Conservation (phyloP, 1,140 invertebrate species). For the Hylaeus volcanicus region DNA sequence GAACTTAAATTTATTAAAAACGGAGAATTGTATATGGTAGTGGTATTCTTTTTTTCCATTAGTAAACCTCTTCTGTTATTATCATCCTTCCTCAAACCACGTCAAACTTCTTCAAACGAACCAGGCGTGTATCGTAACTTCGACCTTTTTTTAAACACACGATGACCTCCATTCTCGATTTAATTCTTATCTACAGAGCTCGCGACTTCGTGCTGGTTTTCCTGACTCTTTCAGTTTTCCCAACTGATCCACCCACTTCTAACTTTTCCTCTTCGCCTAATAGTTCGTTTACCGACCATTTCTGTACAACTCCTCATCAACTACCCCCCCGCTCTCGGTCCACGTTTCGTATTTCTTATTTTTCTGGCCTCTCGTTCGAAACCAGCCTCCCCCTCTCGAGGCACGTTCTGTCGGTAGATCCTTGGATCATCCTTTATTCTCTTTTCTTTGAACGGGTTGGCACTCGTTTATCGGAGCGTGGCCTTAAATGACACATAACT, state of each 20-base stretch:
- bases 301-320: slow-evolving; percentile 40
- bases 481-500: not conserved
- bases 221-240: slow-evolving; percentile 13
- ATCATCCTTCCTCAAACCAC: too few species aligned
- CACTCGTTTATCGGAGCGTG: not conserved
- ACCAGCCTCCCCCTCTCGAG: not conserved
- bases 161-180: not conserved
- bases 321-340: not conserved
- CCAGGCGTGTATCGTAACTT: too few species aligned
- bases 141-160: not conserved
- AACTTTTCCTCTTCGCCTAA: slow-evolving; percentile 44
- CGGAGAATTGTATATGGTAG: too few species aligned
- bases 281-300: slow-evolving; percentile 49
- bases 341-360: slow-evolving; percentile 3
- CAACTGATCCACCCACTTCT: slow-evolving; percentile 33
- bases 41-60: too few species aligned
- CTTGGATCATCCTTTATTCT: slow-evolving; percentile 7
- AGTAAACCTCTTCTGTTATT: too few species aligned
- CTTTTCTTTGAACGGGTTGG: not conserved
- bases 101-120: too few species aligned
- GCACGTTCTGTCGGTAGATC: slow-evolving; percentile 1
- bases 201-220: slow-evolving; percentile 6
- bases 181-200: slow-evolving; percentile 9
- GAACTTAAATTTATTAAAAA: too few species aligned
- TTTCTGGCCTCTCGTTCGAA: slow-evolving; percentile 5